Evolutionary conservation across 2,113 vertebrate species (phyloP), one percentile per base, ranked within the genome.

Genomic region (Calcarius ornatus): DNA sequence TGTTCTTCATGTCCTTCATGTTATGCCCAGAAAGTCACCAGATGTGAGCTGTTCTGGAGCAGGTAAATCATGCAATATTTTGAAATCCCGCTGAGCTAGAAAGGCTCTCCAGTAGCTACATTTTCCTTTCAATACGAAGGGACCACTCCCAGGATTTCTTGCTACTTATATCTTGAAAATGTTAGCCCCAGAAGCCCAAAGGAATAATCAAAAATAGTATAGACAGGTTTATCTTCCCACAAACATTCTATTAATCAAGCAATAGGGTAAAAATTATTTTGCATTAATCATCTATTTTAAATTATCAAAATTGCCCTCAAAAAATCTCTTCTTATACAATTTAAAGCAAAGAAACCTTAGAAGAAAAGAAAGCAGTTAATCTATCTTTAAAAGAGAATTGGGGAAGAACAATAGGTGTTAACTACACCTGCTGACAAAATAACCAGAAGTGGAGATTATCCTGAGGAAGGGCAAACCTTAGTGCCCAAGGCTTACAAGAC

Each of bases 1-100:
- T n/a, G n/a, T n/a, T n/a, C n/a, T n/a, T n/a, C n/a, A n/a, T 50
- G 15, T 60, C 17, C 21, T 48, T 63, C 1, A 0, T 48, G 59
- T 35, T 33, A 43, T 56, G 30, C 51, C 8, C 31, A 92, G 59
- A 95, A 88, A 69, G 18, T 69, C 20, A 80, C 11, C 17, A 86
- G n/a, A 83, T 64, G 4, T 28, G 18, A 84, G 28, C 8, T 94
- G 24, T 37, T 91, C 56, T 63, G 20, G 28, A 88, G 8, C 4
- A 53, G 9, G 31, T 71, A 92, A 71, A 33, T 54, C 65, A 75
- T 56, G 47, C 6, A 70, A 75, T 19, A 47, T 80, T 82, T 91
- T 90, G 37, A 88, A 95, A 79, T 61, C 51, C 57, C 25, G 33
- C 42, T 73, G 42, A 77, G 23, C 11, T 71, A 83, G 15, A 54